Conservation (phyloP, 2,888 invertebrate species). For the Morpho deidamia region DNA sequence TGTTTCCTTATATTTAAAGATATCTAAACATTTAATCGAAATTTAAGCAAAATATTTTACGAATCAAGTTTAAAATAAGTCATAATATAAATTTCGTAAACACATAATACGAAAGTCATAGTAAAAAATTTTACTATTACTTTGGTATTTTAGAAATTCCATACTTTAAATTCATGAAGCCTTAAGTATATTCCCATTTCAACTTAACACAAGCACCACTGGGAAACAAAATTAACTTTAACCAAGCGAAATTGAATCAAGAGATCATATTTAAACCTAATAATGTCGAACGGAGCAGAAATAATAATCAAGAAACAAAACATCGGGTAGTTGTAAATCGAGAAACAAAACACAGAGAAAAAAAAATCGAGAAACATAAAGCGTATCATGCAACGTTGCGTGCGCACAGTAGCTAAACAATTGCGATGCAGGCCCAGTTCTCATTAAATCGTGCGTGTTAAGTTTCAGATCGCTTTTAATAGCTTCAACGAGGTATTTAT, state of each 20-base stretch:
- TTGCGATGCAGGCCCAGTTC: constrained; percentile 19
- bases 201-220: too few species aligned
- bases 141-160: too few species aligned
- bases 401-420: constrained; percentile 40
- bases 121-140: too few species aligned
- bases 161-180: too few species aligned
- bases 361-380: constrained; percentile 15
- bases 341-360: constrained; percentile 7
- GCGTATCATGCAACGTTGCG: constrained; percentile 65
- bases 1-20: too few species aligned
- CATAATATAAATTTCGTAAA: too few species aligned
- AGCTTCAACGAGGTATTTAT: constrained; percentile 23
- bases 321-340: constrained; percentile 8
- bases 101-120: too few species aligned
- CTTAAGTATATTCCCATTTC: too few species aligned
- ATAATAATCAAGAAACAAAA: constrained; percentile 11
- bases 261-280: constrained; percentile 22
- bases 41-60: too few species aligned
- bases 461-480: constrained; percentile 28
- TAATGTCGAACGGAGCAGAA: constrained; percentile 19
- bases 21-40: too few species aligned
- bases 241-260: constrained; percentile 22
- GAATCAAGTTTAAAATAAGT: too few species aligned
- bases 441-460: constrained; percentile 34
- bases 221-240: not conserved